phyloP scores from a whole-genome alignment of 2,888 invertebrate species.

The Xanthorhoe designata region DNA sequence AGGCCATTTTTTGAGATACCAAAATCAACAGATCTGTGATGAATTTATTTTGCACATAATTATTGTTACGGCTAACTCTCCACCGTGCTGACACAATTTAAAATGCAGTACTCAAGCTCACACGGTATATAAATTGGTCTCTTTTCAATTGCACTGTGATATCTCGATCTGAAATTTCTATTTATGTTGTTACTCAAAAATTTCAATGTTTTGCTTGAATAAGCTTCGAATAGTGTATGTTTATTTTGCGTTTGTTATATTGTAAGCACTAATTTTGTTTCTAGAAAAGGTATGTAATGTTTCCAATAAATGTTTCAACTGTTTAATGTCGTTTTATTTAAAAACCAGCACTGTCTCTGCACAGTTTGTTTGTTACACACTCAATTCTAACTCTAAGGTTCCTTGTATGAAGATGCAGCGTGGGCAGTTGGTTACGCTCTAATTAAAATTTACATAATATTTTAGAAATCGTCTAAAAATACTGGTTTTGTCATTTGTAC shows the following conservation, averaged over 20 bases:
- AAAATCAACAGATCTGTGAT: not conserved
- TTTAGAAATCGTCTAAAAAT: not conserved
- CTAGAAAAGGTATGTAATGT: constrained; percentile 41
- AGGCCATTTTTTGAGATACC: not conserved
- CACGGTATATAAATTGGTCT: constrained; percentile 1
- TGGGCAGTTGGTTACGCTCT: not conserved
- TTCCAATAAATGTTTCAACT: constrained; percentile 50
- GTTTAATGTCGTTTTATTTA: constrained; percentile 21
- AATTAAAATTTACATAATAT: not conserved
- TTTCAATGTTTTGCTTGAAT: not conserved
- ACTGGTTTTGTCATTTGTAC: not conserved
- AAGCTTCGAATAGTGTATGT: not conserved
- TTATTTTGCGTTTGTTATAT: constrained; percentile 13
- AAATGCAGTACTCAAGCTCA: no score
- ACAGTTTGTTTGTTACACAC: not conserved
- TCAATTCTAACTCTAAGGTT: not conserved
- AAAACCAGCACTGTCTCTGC: not conserved
- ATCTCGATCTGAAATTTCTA: constrained; percentile 23
- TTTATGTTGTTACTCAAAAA: constrained; percentile 7
- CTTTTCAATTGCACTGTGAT: constrained; percentile 26
- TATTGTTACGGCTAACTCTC: not conserved
- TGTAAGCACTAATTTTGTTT: constrained; percentile 17
- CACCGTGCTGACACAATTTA: not conserved
- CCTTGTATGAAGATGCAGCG: not conserved
- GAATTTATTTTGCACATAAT: not conserved